A percentile compares a stretch with the other conserved stretches of the same genome.
phyloP scores from a whole-genome alignment of 2,888 invertebrate genomes.

The Scrobipalpa costella region DNA sequence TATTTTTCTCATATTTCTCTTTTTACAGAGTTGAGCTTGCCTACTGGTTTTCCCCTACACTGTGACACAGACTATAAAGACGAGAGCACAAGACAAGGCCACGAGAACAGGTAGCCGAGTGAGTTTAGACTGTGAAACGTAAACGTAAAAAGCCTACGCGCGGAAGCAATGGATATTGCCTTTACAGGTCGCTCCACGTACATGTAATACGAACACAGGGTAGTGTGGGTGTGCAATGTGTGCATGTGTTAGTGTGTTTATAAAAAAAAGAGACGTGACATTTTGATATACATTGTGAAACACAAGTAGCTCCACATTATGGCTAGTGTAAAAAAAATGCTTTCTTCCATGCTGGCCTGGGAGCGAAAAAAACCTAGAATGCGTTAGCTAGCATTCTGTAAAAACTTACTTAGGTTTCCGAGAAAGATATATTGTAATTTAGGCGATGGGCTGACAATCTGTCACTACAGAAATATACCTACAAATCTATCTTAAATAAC shows the following conservation, averaged over 20 bases:
- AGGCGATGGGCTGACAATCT: too few species aligned
- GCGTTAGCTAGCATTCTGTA: too few species aligned
- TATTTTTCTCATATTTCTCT: too few species aligned
- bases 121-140: neutral
- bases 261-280: neutral
- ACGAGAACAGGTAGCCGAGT: conserved; percentile 41
- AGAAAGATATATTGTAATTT: too few species aligned
- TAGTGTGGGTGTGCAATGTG: neutral
- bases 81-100: conserved; percentile 35
- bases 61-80: conserved; percentile 41
- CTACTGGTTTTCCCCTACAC: neutral
- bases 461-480: too few species aligned
- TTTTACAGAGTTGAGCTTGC: too few species aligned
- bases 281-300: neutral
- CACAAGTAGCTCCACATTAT: neutral
- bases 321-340: too few species aligned
- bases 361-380: too few species aligned
- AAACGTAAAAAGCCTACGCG: conserved; percentile 26
- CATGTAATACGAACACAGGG: conserved; percentile 62
- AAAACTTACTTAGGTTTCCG: too few species aligned
- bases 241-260: neutral
- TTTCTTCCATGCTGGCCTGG: too few species aligned
- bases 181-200: conserved; percentile 37
- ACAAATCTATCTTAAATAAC: too few species aligned
- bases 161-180: neutral